Evolutionary conservation across 1,140 invertebrate genomes (phyloP).

Genomic region (Sitobion miscanthi): DNA sequence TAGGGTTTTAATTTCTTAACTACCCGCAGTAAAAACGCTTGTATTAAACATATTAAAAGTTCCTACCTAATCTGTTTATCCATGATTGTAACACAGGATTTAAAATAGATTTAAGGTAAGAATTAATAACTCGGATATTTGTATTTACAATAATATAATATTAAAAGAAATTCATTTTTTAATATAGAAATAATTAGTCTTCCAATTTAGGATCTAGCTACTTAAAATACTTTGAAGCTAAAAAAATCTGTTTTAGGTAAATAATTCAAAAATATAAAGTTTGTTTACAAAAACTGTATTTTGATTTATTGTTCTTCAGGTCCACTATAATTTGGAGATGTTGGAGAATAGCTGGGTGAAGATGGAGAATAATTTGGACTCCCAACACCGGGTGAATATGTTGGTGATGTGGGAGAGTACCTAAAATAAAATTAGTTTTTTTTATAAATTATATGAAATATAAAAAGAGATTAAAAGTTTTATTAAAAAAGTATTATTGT

Average conservation of each 20-base stretch:
- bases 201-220: not conserved
- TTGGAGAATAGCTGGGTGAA: slow-evolving; percentile 86
- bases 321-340: slow-evolving; percentile 70
- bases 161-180: not conserved
- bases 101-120: not conserved
- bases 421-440: slow-evolving; percentile 59
- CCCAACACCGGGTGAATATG: slow-evolving; percentile 75
- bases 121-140: not conserved
- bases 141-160: not conserved
- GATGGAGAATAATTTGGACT: slow-evolving; percentile 76
- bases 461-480: not conserved
- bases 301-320: slow-evolving; percentile 37
- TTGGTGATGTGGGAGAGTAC: slow-evolving; percentile 80
- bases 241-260: not conserved
- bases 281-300: not conserved
- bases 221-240: not conserved
- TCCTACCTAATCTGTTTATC: not conserved
- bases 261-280: not conserved
- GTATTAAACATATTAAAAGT: not conserved
- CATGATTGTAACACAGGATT: not conserved
- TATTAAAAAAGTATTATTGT: not conserved
- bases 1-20: not conserved
- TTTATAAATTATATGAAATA: not conserved
- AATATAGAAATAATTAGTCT: not conserved
- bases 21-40: not conserved